These are phyloP conservation scores for Ganaspis sp. DNA, from an alignment of 1,140 invertebrate genomes.

Conservation along the genomic window DNA sequence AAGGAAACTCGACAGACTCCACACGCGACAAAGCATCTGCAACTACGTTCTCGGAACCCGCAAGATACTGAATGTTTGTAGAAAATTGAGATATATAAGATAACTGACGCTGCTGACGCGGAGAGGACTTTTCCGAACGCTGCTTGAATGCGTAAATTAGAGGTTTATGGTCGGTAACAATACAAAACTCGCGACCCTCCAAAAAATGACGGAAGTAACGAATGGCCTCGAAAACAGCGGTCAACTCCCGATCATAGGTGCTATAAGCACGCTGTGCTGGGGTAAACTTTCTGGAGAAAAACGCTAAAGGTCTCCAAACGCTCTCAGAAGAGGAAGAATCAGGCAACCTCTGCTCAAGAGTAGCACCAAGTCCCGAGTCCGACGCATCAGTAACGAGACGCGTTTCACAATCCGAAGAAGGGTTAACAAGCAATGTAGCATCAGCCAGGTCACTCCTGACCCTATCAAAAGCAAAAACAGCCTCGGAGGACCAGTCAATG, in stretches of 20 bases:
- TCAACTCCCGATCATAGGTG: no score
- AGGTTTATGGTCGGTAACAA: conserved; percentile 32
- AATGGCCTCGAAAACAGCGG: conserved; percentile 7
- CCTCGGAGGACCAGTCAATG: not conserved
- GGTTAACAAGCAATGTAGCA: not conserved
- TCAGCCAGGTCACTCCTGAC: not conserved
- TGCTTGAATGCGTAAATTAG: conserved; percentile 18
- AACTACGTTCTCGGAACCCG: not conserved
- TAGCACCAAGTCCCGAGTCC: not conserved
- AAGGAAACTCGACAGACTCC: not conserved
- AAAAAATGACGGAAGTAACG: not conserved
- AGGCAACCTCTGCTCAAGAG: not conserved
- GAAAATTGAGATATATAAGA: not conserved
- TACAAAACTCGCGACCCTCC: conserved; percentile 13
- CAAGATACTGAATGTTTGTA: not conserved
- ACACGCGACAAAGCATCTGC: not conserved
- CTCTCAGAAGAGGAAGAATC: not conserved
- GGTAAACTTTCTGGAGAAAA: not conserved
- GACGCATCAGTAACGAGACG: not conserved
- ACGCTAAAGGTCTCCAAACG: conserved; percentile 4
- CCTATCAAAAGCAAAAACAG: not conserved
- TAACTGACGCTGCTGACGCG: conserved; percentile 29
- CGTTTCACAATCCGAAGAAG: not conserved
- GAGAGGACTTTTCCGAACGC: conserved; percentile 17
- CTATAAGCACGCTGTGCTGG: conserved; percentile 17